A percentile compares a stretch with the other conserved stretches of the same genome.
These are phyloP conservation scores for Philypnodon macrostomus DNA, from an alignment of 2,797 vertebrate species.

Conservation along the genomic window DNA sequence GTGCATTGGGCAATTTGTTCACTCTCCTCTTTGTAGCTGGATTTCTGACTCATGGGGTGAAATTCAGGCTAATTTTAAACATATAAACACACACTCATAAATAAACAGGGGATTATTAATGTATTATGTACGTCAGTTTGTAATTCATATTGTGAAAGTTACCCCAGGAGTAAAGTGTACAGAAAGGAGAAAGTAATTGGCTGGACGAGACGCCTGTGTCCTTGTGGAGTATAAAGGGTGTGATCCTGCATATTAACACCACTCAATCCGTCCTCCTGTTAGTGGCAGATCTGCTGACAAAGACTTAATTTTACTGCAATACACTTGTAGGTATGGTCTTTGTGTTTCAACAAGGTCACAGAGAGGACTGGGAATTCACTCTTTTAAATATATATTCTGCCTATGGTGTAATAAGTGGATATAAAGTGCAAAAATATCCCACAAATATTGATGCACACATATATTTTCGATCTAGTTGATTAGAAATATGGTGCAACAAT, in stretches of 20 bases:
- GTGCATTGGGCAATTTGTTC: constrained; percentile 16
- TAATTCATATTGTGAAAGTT: background rate
- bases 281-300: constrained; percentile 46
- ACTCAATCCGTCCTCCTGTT: constrained; percentile 32
- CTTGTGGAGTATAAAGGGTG: constrained; percentile 20
- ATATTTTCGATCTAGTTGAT: too few relatives aligned
- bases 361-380: constrained; percentile 6
- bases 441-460: too few relatives aligned
- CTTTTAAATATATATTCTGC: background rate
- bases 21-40: constrained; percentile 12
- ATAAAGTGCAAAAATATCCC: too few relatives aligned
- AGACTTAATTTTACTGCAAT: constrained; percentile 11
- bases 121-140: constrained; percentile 15
- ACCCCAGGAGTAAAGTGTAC: background rate
- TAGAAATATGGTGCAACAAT: too few relatives aligned
- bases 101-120: constrained; percentile 10
- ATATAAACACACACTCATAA: background rate
- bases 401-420: too few relatives aligned
- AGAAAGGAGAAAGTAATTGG: background rate
- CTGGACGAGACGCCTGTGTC: constrained; percentile 9
- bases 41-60: constrained; percentile 13
- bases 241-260: constrained; percentile 41
- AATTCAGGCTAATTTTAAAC: constrained; percentile 13
- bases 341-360: constrained; percentile 26
- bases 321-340: constrained; percentile 9